phyloP scores from a whole-genome alignment of 2,888 invertebrate genomes.

The Erebia ligea region DNA sequence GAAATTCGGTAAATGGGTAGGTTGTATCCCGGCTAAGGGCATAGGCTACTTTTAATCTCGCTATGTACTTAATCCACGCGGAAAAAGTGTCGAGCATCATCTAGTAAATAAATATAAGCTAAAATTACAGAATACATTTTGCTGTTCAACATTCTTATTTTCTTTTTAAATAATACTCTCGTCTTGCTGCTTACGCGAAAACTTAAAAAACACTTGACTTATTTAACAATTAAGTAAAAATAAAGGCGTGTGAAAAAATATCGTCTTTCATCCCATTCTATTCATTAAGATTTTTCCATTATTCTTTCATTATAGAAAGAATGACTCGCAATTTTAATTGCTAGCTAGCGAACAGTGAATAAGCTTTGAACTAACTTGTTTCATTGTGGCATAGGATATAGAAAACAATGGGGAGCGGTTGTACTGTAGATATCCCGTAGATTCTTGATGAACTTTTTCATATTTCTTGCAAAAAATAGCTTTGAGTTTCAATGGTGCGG shows the following conservation, averaged over 20 bases:
- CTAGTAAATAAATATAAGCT: slow-evolving; percentile 1
- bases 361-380: slow-evolving; percentile 36
- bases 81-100: too few species aligned
- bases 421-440: slow-evolving; percentile 40
- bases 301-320: slow-evolving; percentile 35
- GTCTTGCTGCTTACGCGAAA: not conserved
- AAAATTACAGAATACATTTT: not conserved
- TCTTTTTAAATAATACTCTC: not conserved
- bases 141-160: not conserved
- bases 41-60: too few species aligned
- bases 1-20: too few species aligned
- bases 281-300: slow-evolving; percentile 35
- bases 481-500: not conserved
- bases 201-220: not conserved
- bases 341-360: slow-evolving; percentile 36
- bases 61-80: too few species aligned
- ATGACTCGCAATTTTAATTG: slow-evolving; percentile 39
- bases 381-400: slow-evolving; percentile 32
- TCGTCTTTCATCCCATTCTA: slow-evolving; percentile 23
- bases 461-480: slow-evolving; percentile 12
- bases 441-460: slow-evolving; percentile 48
- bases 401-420: slow-evolving; percentile 25
- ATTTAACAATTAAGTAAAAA: slow-evolving; percentile 11
- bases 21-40: too few species aligned
- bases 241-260: not conserved